Evolutionary conservation across 2,113 vertebrate genomes (phyloP).

Genomic region (Laticauda laticaudata): DNA sequence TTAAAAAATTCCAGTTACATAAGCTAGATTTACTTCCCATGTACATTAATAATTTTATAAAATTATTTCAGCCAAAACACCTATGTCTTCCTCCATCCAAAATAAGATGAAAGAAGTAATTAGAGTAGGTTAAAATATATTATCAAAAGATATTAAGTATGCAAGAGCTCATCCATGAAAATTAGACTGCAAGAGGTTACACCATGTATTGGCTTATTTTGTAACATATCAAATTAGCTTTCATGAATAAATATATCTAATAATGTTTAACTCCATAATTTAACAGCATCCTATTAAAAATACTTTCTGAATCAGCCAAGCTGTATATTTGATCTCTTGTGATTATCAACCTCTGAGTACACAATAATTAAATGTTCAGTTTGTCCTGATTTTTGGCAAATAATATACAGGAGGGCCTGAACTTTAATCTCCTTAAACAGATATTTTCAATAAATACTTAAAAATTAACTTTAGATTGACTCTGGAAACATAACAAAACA

Average conservation of each 20-base stretch:
- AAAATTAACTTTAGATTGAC: slow-evolving; percentile 5
- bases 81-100: slow-evolving; percentile 69
- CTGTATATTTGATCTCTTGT: slow-evolving; percentile 69
- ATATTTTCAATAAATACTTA: slow-evolving; percentile 46
- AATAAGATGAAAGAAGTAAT: slow-evolving; percentile 76
- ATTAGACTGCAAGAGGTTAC: slow-evolving; percentile 76
- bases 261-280: slow-evolving; percentile 75
- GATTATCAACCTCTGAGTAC: slow-evolving; percentile 65
- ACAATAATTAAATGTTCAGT: slow-evolving; percentile 70
- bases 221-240: slow-evolving; percentile 77
- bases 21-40: slow-evolving; percentile 64
- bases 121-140: slow-evolving; percentile 79
- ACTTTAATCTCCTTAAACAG: slow-evolving; percentile 51
- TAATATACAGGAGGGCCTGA: slow-evolving; percentile 45
- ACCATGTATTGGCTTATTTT: slow-evolving; percentile 76
- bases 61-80: slow-evolving; percentile 72
- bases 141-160: slow-evolving; percentile 79
- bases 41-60: slow-evolving; percentile 70
- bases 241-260: slow-evolving; percentile 81
- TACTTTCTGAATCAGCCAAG: slow-evolving; percentile 62
- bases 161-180: slow-evolving; percentile 79
- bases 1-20: slow-evolving; percentile 60
- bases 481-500: neutral
- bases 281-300: slow-evolving; percentile 75
- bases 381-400: slow-evolving; percentile 63